These are phyloP conservation scores for Brachypteracias leptosomus DNA, from an alignment of 2,113 vertebrate genomes.

Conservation along the genomic window DNA sequence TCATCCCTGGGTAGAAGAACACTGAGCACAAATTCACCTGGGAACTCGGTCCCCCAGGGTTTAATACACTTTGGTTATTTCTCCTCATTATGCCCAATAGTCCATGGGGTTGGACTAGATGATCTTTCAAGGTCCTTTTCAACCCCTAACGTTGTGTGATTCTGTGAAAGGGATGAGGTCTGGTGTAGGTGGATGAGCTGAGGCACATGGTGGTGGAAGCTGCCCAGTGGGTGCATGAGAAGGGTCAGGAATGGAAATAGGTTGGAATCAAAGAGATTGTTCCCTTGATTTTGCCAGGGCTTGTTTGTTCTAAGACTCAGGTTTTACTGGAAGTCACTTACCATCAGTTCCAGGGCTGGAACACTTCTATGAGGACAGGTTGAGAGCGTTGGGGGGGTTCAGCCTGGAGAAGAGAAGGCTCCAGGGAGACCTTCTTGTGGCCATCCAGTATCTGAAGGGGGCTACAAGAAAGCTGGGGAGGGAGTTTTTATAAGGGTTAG, in stretches of 20 bases:
- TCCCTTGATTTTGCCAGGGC: not conserved
- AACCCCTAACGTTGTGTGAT: too few species aligned
- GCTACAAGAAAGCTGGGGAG: not conserved
- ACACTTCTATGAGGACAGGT: too few species aligned
- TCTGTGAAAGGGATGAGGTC: not conserved
- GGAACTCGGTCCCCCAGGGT: not conserved
- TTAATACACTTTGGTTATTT: not conserved
- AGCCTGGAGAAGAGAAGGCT: too few species aligned
- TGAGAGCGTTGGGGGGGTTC: too few species aligned
- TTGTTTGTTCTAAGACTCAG: not conserved
- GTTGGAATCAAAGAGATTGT: accelerated
- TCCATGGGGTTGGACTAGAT: too few species aligned
- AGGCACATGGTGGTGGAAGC: not conserved
- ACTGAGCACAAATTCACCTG: not conserved
- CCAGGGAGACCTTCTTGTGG: not conserved
- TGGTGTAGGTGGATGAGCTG: accelerated
- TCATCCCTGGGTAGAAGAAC: not conserved
- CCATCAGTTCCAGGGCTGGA: not conserved
- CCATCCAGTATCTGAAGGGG: not conserved
- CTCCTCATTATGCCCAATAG: not conserved
- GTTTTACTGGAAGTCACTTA: not conserved
- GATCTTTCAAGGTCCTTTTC: too few species aligned
- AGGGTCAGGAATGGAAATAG: not conserved
- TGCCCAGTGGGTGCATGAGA: not conserved
- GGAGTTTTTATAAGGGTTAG: not conserved